A percentile compares a stretch with the other conserved stretches of the same genome.
Conservation (phyloP, 2,797 vertebrate species). For the Enteromius treurensis region DNA sequence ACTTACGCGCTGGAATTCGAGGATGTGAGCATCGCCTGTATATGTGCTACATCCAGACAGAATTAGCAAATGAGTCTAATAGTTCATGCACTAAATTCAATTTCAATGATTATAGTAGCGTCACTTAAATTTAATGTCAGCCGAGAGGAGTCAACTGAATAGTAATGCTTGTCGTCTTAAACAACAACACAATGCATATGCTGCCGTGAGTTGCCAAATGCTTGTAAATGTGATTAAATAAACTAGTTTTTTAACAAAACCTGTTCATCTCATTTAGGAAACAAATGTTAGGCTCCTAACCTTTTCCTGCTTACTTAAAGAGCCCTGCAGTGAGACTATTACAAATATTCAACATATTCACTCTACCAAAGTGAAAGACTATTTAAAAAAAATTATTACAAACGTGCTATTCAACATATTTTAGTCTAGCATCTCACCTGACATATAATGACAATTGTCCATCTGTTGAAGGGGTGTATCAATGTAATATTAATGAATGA, state of each 20-base stretch:
- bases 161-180: not conserved
- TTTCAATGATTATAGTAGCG: not conserved
- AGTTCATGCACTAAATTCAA: not conserved
- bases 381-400: not conserved
- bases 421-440: not conserved
- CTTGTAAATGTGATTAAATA: conserved; percentile 31
- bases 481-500: not conserved
- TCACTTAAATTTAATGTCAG: not conserved
- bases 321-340: not conserved
- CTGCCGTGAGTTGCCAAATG: not conserved
- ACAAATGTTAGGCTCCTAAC: not conserved
- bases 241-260: conserved; percentile 4
- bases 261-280: not conserved
- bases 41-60: conserved; percentile 76
- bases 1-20: conserved; percentile 78
- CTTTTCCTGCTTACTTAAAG: not conserved
- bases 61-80: conserved; percentile 52
- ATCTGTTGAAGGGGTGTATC: not conserved
- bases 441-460: not conserved
- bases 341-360: not conserved
- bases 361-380: not conserved
- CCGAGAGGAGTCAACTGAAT: not conserved
- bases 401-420: not conserved
- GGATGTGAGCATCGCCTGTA: conserved; percentile 78
- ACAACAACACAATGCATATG: not conserved